Conservation (phyloP, 2,113 vertebrate genomes). For the Isichthys henryi region DNA sequence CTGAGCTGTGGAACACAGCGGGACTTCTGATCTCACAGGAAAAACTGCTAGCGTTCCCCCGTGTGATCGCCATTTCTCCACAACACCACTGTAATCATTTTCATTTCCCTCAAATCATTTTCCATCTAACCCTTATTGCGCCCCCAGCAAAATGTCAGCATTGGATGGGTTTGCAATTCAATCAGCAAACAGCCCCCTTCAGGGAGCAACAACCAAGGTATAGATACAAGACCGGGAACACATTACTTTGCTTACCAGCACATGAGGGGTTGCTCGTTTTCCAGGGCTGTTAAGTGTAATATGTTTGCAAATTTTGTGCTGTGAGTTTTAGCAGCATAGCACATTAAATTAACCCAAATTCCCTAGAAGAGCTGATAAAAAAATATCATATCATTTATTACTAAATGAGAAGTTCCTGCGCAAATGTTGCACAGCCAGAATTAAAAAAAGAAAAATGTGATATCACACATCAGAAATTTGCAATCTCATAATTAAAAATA, state of each 20-base stretch:
- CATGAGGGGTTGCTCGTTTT: neutral
- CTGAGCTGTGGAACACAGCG: neutral
- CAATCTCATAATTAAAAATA: neutral
- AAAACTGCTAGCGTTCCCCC: neutral
- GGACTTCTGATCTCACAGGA: neutral
- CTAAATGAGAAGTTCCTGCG: neutral
- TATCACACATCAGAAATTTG: neutral
- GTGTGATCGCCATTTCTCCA: neutral
- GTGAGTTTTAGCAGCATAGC: neutral
- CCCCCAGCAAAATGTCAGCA: neutral
- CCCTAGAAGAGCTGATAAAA: neutral
- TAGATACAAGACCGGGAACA: neutral
- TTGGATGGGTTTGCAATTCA: slow-evolving; percentile 9
- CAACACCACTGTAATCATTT: neutral
- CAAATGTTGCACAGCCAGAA: neutral
- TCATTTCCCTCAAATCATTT: slow-evolving; percentile 11
- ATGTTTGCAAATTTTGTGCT: neutral
- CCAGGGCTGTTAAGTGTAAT: slow-evolving; percentile 10
- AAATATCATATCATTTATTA: neutral
- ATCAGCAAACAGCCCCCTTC: slow-evolving; percentile 1
- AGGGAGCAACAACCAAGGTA: neutral
- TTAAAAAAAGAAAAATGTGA: neutral
- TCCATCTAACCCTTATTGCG: slow-evolving; percentile 5
- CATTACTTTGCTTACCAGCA: neutral
- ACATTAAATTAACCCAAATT: slow-evolving; percentile 4